These are phyloP conservation scores for Aspidapion aeneum DNA, from an alignment of 2,888 invertebrate species.

Conservation along the genomic window DNA sequence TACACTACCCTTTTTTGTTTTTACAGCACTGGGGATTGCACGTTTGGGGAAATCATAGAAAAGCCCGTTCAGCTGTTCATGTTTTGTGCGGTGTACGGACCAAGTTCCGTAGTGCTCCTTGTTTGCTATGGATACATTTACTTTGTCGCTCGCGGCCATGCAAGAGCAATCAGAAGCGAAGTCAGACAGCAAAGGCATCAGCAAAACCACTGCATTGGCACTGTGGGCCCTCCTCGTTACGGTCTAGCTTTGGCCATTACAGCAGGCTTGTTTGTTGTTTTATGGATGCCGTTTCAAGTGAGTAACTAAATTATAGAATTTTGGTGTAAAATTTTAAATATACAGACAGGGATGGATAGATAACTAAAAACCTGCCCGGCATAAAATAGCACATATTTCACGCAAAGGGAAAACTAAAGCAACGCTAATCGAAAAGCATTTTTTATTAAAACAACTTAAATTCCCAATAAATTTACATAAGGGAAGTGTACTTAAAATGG, in stretches of 20 bases:
- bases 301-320: constrained; percentile 19
- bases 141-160: constrained; percentile 59
- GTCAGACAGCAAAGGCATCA: constrained; percentile 49
- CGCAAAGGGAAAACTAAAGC: too few species aligned
- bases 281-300: constrained; percentile 63
- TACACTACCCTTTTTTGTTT: not conserved
- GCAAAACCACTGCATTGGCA: constrained; percentile 26
- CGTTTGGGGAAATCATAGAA: constrained; percentile 51
- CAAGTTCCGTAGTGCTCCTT: constrained; percentile 55
- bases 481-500: too few species aligned
- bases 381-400: too few species aligned
- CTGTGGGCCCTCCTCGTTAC: constrained; percentile 51
- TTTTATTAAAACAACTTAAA: too few species aligned
- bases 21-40: constrained; percentile 47
- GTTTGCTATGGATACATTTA: constrained; percentile 62
- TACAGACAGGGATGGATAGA: too few species aligned
- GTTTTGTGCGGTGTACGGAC: constrained; percentile 58
- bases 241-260: constrained; percentile 60
- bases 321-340: too few species aligned
- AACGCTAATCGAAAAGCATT: too few species aligned
- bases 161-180: constrained; percentile 56
- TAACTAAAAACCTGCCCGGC: too few species aligned
- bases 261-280: constrained; percentile 57
- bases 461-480: too few species aligned
- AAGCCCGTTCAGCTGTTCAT: constrained; percentile 55